Conservation (phyloP, 2,113 vertebrate genomes). For the Scomber scombrus region DNA sequence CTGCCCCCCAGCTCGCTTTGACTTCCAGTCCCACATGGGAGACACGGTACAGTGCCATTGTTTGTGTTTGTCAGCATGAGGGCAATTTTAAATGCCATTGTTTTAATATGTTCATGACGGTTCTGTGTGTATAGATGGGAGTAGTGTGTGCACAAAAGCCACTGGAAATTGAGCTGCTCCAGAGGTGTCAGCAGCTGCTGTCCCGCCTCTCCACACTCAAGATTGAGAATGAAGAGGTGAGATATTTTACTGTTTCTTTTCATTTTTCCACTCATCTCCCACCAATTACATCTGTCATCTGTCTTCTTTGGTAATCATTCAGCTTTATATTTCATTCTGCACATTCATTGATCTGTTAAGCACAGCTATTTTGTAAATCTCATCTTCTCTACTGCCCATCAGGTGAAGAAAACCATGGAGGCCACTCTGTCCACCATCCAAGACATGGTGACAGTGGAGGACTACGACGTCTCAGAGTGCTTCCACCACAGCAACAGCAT, state of each 20-base stretch:
- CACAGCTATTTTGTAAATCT: not conserved
- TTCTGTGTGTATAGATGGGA: slow-evolving; percentile 86
- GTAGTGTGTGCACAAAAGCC: slow-evolving; percentile 94
- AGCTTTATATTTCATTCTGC: too few relatives aligned
- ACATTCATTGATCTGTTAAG: not conserved
- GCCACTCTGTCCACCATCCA: slow-evolving; percentile 98
- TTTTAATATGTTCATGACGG: not conserved
- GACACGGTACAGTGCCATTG: slow-evolving; percentile 87
- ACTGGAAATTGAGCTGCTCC: slow-evolving; percentile 92
- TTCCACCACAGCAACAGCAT: slow-evolving; percentile 99
- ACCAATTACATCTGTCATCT: not conserved
- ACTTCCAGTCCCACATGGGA: slow-evolving; percentile 99
- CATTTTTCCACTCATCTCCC: not conserved
- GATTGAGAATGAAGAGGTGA: slow-evolving; percentile 99
- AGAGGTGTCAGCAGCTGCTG: slow-evolving; percentile 96
- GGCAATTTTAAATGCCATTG: not conserved
- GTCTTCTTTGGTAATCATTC: not conserved
- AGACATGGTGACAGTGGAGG: slow-evolving; percentile 97
- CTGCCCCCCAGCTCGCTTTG: slow-evolving; percentile 96
- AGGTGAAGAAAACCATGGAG: slow-evolving; percentile 99
- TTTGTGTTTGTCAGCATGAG: not conserved
- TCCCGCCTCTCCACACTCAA: slow-evolving; percentile 94
- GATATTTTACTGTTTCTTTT: not conserved
- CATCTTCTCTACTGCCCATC: not conserved
- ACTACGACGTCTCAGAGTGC: slow-evolving; percentile 97